A percentile compares a stretch with the other conserved stretches of the same genome.
Conservation (phyloP, 2,797 vertebrate species). For the Sylvia borin region DNA sequence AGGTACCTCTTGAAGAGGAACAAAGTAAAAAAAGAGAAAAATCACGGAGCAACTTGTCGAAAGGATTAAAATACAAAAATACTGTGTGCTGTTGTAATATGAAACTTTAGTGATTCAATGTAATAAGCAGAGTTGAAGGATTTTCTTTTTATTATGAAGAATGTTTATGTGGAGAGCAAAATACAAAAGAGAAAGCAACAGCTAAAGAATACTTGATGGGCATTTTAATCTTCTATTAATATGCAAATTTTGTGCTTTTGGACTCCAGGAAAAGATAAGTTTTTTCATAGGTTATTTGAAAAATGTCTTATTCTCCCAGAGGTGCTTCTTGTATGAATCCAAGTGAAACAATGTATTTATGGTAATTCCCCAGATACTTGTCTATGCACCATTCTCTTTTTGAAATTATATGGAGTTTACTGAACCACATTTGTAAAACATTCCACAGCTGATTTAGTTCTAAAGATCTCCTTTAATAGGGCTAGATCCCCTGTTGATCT, state of each 20-base stretch:
- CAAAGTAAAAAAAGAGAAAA: neutral
- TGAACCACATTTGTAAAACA: conserved; percentile 80
- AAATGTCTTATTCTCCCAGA: conserved; percentile 73
- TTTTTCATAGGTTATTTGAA: conserved; percentile 71
- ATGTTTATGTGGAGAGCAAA: conserved; percentile 77
- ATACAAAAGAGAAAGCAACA: conserved; percentile 73
- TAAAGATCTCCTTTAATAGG: conserved; percentile 75
- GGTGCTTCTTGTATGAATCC: conserved; percentile 68
- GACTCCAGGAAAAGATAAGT: conserved; percentile 62
- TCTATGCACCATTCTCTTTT: conserved; percentile 71
- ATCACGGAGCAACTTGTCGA: conserved; percentile 48
- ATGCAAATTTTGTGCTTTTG: conserved; percentile 79
- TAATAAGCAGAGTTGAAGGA: conserved; percentile 60
- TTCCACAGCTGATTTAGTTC: conserved; percentile 77
- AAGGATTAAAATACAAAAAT: conserved; percentile 64
- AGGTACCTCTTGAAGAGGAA: neutral
- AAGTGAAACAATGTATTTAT: conserved; percentile 76
- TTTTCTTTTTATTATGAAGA: conserved; percentile 72
- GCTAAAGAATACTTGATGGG: conserved; percentile 75
- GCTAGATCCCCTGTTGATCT: conserved; percentile 61
- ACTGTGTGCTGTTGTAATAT: conserved; percentile 48
- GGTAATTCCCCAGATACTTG: conserved; percentile 70
- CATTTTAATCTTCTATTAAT: conserved; percentile 82
- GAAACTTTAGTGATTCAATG: conserved; percentile 68
- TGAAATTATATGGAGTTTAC: conserved; percentile 76